Base-by-base conservation (phyloP, 2,113 vertebrate genomes). In the Elephas maximus region DNA sequence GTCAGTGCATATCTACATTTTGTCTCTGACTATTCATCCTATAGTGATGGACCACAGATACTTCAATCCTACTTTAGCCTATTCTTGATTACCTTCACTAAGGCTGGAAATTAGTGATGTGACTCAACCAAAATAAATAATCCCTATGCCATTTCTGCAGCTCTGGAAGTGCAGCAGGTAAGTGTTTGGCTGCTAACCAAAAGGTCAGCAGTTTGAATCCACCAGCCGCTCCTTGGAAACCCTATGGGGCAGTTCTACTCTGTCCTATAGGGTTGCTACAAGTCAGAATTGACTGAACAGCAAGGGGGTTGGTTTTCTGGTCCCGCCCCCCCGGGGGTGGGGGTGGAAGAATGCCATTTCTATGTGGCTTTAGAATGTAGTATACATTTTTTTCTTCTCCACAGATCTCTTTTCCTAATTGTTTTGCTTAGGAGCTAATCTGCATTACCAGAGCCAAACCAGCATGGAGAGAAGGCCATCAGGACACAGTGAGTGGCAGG, bases 361-460 rank as follows among this genome's bases (percentile, higher is more conserved):
- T 88, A 37, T 33, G 20, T 62, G 37, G n/a, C 41, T 94, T 30
- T 48, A 28, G 65, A 87, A 60, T 67, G 20, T 45, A 65, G 37
- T 9, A 83, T 37, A 88, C 26, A n/a, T 93, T 69, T 73, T 91
- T 83, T 28, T 48, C 67, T 88, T 65, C 84, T 71, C 41, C 85
- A 80, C 44, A 86, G 45, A 74, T 60, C 21, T 89, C 14, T 48
- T 91, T 88, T 91, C 57, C 88, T 88, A 79, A 88, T 28, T 69
- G 45, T 81, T 94, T 89, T 69, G 45, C 26, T 94, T 85, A 94
- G 41, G 93, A 91, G 77, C 67, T 48, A 88, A 37, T 69, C 60
- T 86, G 44, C 62, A 84, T 79, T 95, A 80, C 88, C 88, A 95
- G 37, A 84, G 65, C n/a, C 26, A 92, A 91, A 88, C 51, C 23